Evolutionary conservation across 2,888 invertebrate species (phyloP), one percentile per base, ranked within the genome.

Genomic region (Malthinus flaveolus): DNA sequence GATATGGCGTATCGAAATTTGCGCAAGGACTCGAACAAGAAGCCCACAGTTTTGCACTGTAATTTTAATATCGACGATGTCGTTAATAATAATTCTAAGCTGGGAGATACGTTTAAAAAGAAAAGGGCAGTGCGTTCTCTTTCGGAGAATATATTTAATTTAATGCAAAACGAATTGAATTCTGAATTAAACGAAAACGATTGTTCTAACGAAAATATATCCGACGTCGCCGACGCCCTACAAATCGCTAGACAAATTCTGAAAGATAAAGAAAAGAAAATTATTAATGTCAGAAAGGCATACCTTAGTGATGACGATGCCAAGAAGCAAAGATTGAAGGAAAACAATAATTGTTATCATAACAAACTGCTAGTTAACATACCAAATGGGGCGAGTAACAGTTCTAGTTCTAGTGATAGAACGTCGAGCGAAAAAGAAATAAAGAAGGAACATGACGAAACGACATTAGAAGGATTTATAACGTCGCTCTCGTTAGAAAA

Each of bases 1-100:
- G 95, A 95, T 79, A 80, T 95, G 72, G 95, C 95, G 0, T 94
- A 89, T 71, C 83, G 95, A 68, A 89, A 87, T 68, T 80, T 95
- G 50, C 84, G 95, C 11, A 95, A 94, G 78, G 95, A 95, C 78
- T 81, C 84, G 54, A 82, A 82, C 66, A 83, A 85, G 75, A 83
- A 83, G 50, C 79, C 82, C 6, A 75, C 83, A 13, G 58, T 78
- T 32, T 75, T 77, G 10, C 81, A 80, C 44, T 78, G 78, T 76
- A 37, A 44, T 36, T 42, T 58, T 9, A 56, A 67, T 6, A 80
- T 81, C 39, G 84, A 83, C 15, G 81, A 81, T 66, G 79, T 75
- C 65, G 79, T 78, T 42, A 77, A 81, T 63, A 76, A 83, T 68
- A 83, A 83, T 61, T 81, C 81, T 67, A 76, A 76, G 50, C 1